phyloP scores from a whole-genome alignment of 2,797 vertebrate species.

The Sarcoramphus papa region DNA sequence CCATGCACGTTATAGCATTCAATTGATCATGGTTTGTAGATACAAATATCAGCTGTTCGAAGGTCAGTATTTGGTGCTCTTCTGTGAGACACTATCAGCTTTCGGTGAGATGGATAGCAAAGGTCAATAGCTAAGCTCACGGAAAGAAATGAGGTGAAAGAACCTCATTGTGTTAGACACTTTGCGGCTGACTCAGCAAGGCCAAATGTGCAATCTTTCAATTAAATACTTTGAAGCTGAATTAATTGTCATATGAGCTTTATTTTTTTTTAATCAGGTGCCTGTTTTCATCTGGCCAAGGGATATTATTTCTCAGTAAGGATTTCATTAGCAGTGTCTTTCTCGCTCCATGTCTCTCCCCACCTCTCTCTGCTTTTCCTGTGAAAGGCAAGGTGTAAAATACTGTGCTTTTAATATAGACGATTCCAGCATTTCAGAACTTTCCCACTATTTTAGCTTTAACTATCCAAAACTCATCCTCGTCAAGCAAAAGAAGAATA shows the following conservation, averaged over 20 bases:
- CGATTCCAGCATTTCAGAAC: neutral
- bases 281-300: neutral
- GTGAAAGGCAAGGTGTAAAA: neutral
- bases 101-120: neutral
- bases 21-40: neutral
- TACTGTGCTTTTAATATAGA: neutral
- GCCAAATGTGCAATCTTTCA: neutral
- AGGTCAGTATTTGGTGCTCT: neutral
- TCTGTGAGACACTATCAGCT: neutral
- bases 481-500: neutral
- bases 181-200: conserved; percentile 46
- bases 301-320: neutral
- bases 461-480: neutral
- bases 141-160: neutral
- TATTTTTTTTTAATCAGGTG: neutral
- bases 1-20: rapidly evolving
- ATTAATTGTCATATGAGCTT: conserved; percentile 1
- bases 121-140: neutral
- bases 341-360: neutral
- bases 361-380: neutral
- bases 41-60: neutral
- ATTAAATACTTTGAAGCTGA: conserved; percentile 7
- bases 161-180: neutral
- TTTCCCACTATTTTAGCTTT: neutral
- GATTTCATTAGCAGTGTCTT: neutral